phyloP scores from a whole-genome alignment of 2,113 vertebrate genomes.

The Psephotus haematonotus region DNA sequence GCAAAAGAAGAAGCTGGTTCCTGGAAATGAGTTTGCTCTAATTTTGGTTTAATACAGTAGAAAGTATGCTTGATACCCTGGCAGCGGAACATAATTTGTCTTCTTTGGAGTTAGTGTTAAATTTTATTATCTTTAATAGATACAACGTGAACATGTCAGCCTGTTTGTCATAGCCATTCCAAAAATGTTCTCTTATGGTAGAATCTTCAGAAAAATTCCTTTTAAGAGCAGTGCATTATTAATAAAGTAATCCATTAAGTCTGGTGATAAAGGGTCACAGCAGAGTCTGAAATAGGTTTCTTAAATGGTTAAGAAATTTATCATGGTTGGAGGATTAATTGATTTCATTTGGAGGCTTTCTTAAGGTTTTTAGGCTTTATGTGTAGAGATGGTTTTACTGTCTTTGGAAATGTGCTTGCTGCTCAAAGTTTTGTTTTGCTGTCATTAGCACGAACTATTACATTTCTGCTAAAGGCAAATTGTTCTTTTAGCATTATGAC shows the following conservation, averaged over 20 bases:
- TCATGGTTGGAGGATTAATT: conserved; percentile 82
- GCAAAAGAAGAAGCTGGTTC: neutral
- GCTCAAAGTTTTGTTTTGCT: conserved; percentile 17
- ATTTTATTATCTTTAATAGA: conserved; percentile 80
- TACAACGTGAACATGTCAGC: conserved; percentile 73
- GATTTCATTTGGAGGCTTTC: conserved; percentile 79
- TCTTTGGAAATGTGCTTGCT: conserved; percentile 37
- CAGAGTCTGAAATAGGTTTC: conserved; percentile 77
- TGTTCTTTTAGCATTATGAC: conserved; percentile 39
- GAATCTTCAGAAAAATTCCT: conserved; percentile 76
- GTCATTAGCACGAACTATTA: conserved; percentile 17
- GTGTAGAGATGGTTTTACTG: conserved; percentile 64
- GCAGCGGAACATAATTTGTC: conserved; percentile 8
- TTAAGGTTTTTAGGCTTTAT: conserved; percentile 69
- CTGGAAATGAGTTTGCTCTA: conserved; percentile 27
- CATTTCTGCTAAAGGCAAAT: conserved; percentile 22
- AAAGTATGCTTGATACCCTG: conserved; percentile 15
- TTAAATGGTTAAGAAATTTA: conserved; percentile 80
- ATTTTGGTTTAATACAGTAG: conserved; percentile 52
- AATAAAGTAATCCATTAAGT: conserved; percentile 86
- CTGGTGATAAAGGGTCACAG: conserved; percentile 79
- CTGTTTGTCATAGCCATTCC: conserved; percentile 74
- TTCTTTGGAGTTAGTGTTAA: conserved; percentile 62
- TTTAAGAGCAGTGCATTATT: conserved; percentile 85
- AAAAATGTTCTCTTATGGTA: conserved; percentile 77